Base-by-base conservation (phyloP, 2,888 invertebrate species). In the Ormyrus thymus region DNA sequence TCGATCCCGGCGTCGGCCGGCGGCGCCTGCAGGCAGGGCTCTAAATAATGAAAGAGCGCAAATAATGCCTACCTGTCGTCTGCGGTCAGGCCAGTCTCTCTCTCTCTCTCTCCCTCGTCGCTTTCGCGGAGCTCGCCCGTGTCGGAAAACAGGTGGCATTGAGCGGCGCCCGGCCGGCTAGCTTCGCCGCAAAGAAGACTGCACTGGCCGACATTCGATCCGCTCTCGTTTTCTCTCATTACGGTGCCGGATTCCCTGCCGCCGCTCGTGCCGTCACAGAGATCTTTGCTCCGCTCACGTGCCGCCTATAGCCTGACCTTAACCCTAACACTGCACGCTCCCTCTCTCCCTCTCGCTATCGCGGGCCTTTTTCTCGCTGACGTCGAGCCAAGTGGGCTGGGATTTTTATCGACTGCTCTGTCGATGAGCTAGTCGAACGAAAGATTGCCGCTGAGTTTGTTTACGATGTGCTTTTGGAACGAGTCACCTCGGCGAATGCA, bases 221-320 rank as follows among this genome's bases (percentile, higher is more conserved):
- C 72, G 79, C 78, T 77, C 78, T 78, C 78, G 70, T 81, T 78
- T 82, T 80, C 81, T 80, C 70, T 74, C 76, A 75, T 80, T 80
- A 82, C 76, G 68, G 48, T 8, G 45, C 50, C 62, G 74, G 66
- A 71, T 75, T 66, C 70, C 66, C 58, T 53, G 51, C 65, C 13
- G 50, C 4, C 10, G 29, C 13, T 9, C 11, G 10, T 13, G 56
- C 43, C 56, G 68, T 5, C 43, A 29, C 15, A n/a, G 45, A 56
- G 7, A 53, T 7, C 53, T 10, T 7, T 7, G 66, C 43, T 29
- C 29, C 29, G 29, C 29, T 29, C 29, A 29, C 29, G 29, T 11
- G 69, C 53, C 55, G 10, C 1, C 51, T 29, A 29, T 7, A 7
- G 46, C 48, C 45, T 66, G 78, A 78, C 78, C 78, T 78, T 78